Conservation (phyloP, 2,797 vertebrate genomes). For the Vultur gryphus region DNA sequence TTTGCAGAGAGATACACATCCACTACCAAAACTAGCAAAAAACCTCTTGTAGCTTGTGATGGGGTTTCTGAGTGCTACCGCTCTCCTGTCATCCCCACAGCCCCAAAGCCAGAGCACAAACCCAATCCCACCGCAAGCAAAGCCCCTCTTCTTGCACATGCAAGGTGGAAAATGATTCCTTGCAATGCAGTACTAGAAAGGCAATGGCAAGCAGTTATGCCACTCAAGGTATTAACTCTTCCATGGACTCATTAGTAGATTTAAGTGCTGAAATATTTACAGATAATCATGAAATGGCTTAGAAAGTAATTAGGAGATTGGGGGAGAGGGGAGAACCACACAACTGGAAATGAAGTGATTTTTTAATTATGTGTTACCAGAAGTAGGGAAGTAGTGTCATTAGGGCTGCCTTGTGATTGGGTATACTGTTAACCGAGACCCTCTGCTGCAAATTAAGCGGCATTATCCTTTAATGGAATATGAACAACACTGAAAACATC, state of each 20-base stretch:
- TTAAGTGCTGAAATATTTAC: conserved; percentile 47
- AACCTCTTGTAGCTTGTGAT: not conserved
- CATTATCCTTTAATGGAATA: conserved; percentile 66
- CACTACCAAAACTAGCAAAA: not conserved
- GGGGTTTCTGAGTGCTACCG: not conserved
- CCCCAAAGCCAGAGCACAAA: not conserved
- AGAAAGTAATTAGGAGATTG: conserved; percentile 38
- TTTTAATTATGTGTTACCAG: conserved; percentile 62
- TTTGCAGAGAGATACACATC: not conserved
- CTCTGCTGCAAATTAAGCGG: conserved; percentile 55
- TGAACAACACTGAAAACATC: conserved; percentile 54
- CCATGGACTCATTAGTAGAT: conserved; percentile 7
- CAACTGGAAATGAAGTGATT: conserved; percentile 63
- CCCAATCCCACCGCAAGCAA: not conserved
- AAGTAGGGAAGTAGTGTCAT: conserved; percentile 60
- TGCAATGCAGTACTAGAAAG: not conserved
- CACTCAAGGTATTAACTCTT: conserved; percentile 51
- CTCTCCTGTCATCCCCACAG: not conserved
- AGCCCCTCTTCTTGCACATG: not conserved
- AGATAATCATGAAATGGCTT: conserved; percentile 46
- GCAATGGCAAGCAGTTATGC: not conserved
- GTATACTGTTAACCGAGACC: conserved; percentile 43
- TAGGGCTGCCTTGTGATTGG: conserved; percentile 56
- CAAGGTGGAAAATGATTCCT: not conserved
- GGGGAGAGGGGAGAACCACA: conserved; percentile 45